These are phyloP conservation scores for Pluvialis apricaria DNA, from an alignment of 2,113 vertebrate genomes.

Conservation along the genomic window DNA sequence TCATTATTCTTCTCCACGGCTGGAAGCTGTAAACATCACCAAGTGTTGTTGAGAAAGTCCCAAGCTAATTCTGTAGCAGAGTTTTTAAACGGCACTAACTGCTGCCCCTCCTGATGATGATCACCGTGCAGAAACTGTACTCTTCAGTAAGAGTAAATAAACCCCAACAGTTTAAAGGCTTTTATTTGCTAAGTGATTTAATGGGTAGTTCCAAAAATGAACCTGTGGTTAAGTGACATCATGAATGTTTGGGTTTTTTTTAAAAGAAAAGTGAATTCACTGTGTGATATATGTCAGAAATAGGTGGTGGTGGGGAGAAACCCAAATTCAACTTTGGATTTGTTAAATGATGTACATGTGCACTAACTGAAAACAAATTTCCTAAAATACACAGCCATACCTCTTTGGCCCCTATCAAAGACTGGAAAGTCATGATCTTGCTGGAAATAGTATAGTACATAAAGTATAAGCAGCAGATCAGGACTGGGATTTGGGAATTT, in stretches of 20 bases:
- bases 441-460: background rate
- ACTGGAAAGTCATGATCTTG: background rate
- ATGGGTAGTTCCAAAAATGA: background rate
- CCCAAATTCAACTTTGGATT: background rate
- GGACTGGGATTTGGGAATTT: background rate
- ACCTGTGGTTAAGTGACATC: background rate
- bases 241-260: background rate
- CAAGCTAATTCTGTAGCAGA: background rate
- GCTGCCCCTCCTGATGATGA: background rate
- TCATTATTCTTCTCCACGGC: fast-evolving
- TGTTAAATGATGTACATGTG: background rate
- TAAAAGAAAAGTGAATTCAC: background rate
- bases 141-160: background rate
- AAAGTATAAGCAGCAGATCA: background rate
- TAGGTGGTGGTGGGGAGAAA: background rate
- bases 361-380: background rate
- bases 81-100: background rate
- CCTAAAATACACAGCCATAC: background rate
- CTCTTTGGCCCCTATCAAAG: background rate
- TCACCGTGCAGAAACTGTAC: background rate
- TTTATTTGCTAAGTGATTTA: background rate
- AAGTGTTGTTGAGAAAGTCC: background rate
- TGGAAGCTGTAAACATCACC: background rate
- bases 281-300: background rate
- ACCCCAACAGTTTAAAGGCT: background rate